Base-by-base conservation (phyloP, 2,888 invertebrate genomes). In the Idaea biselata region DNA sequence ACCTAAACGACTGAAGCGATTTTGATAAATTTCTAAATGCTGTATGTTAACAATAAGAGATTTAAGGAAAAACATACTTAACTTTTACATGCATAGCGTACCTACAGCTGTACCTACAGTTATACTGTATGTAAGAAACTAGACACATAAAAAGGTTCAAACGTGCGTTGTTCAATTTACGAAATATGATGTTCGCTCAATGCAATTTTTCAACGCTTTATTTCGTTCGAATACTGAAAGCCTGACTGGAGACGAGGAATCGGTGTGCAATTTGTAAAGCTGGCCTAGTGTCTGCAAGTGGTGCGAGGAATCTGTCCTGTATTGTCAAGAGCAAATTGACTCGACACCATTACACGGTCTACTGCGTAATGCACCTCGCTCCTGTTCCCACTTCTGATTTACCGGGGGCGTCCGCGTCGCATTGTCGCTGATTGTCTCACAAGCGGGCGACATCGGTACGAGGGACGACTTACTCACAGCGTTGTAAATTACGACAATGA, bases 301-400 rank as follows among this genome's bases (percentile, higher is more conserved):
- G 75, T 72, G 77, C 72, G 73, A 62, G 73, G 73, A 75, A 75
- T 76, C 75, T 79, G 76, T 75, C 75, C 72, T 77, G 80, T 80
- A 82, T 85, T 87, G 86, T 86, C 80, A 76, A 76, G 77, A 80
- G 79, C 79, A 86, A 87, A 90, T 89, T 88, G 89, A 86, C 83
- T 84, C 82, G 82, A 77, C 85, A 82, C 80, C 78, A 83, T 85
- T 90, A 88, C 83, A 88, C 86, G 87, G 84, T 83, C 87, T 82
- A 77, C 78, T 84, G 87, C 83, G 74, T 80, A 77, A 80, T 84
- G 85, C 84, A 84, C 80, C 79, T 82, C 76, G 75, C 74, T 76
- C 76, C 71, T 76, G 75, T 74, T 76, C 76, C 71, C 75, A 73
- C 73, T 80, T 78, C 76, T 75, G 72, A 76, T 83, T 80, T 80